Evolutionary conservation across 2,797 vertebrate species (phyloP).

Genomic region (Tokudaia tokunoshimensis): DNA sequence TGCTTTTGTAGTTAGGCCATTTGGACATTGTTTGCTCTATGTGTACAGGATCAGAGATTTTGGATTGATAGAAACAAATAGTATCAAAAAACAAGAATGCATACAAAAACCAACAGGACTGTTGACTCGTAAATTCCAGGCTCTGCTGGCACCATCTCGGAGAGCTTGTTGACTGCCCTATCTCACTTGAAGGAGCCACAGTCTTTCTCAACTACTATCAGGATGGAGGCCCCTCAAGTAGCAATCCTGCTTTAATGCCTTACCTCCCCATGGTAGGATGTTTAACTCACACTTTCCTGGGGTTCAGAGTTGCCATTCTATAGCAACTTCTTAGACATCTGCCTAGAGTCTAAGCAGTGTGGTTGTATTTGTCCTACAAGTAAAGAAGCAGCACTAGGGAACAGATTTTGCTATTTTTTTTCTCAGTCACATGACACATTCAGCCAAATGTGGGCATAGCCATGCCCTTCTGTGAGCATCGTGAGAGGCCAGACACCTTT

Average conservation of each 20-base stretch:
- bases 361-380: not conserved
- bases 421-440: not conserved
- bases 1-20: not conserved
- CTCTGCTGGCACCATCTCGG: not conserved
- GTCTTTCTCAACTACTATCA: not conserved
- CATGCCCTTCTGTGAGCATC: not conserved
- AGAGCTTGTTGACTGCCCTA: not conserved
- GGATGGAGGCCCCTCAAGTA: not conserved
- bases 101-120: not conserved
- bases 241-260: not conserved
- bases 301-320: not conserved
- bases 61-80: not conserved
- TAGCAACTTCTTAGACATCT: not conserved
- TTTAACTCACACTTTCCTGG: not conserved
- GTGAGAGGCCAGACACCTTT: not conserved
- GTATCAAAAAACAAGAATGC: not conserved
- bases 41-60: not conserved
- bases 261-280: not conserved
- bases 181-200: not conserved
- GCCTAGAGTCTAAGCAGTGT: not conserved
- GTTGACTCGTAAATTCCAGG: not conserved
- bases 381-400: not conserved
- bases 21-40: not conserved
- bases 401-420: not conserved
- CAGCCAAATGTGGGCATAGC: not conserved